Conservation (phyloP, 2,113 vertebrate genomes). For the Arenaria interpres region DNA sequence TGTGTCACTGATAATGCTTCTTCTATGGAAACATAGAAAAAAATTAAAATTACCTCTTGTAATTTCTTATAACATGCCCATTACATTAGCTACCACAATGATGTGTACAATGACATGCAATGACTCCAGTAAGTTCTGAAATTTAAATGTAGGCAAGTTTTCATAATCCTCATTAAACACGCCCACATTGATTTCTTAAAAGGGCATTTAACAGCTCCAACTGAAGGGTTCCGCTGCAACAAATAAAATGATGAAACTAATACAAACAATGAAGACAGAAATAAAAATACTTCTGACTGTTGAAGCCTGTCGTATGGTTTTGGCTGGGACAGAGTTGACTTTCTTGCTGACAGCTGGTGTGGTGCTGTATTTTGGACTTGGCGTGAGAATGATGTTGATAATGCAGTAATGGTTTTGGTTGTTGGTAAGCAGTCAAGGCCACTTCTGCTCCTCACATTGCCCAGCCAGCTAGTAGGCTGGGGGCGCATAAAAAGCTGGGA, state of each 20-base stretch:
- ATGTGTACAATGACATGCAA: background rate
- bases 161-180: background rate
- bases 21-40: background rate
- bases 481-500: background rate
- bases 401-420: background rate
- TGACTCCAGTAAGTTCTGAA: background rate
- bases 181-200: background rate
- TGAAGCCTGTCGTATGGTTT: background rate
- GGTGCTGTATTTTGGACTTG: background rate
- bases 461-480: background rate
- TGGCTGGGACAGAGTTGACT: background rate
- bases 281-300: background rate
- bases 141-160: background rate
- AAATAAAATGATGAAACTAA: background rate
- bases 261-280: background rate
- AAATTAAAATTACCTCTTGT: background rate
- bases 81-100: background rate
- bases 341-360: background rate
- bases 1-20: background rate
- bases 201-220: background rate
- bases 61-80: background rate
- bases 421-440: background rate
- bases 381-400: background rate
- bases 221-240: background rate
- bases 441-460: background rate